Evolutionary conservation across 2,888 invertebrate genomes (phyloP).

Genomic region (Rhogogaster chlorosoma): DNA sequence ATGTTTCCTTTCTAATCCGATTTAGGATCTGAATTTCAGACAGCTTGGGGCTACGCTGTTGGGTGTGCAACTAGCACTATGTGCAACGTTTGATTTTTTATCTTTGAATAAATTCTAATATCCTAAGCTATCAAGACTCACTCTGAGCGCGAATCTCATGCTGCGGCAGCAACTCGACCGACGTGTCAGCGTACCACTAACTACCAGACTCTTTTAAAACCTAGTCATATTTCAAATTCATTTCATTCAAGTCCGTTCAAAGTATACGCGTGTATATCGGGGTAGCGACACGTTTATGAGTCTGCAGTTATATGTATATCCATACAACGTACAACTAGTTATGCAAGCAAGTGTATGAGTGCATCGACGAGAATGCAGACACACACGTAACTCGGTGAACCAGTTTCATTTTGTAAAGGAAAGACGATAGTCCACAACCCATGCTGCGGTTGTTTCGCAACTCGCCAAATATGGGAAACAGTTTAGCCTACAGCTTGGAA

Average conservation of each 20-base stretch:
- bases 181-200: constrained; percentile 39
- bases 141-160: constrained; percentile 48
- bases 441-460: constrained; percentile 19
- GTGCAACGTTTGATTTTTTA: constrained; percentile 27
- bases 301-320: background rate
- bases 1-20: constrained; percentile 45
- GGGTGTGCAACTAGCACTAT: constrained; percentile 8
- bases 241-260: background rate
- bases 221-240: constrained; percentile 42
- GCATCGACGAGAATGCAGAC: constrained; percentile 7
- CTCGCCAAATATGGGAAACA: constrained; percentile 6
- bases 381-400: constrained; percentile 42
- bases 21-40: constrained; percentile 9
- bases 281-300: background rate
- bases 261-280: constrained; percentile 18
- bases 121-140: constrained; percentile 32
- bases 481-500: background rate
- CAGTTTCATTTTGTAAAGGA: constrained; percentile 54
- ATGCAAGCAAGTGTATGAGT: background rate
- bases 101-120: background rate
- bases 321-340: background rate
- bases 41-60: constrained; percentile 37
- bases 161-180: constrained; percentile 11
- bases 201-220: constrained; percentile 39
- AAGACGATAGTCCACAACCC: constrained; percentile 47